A percentile compares a stretch with the other conserved stretches of the same genome.
phyloP scores from a whole-genome alignment of 2,797 vertebrate species.

The Sebastes trivittatus region DNA sequence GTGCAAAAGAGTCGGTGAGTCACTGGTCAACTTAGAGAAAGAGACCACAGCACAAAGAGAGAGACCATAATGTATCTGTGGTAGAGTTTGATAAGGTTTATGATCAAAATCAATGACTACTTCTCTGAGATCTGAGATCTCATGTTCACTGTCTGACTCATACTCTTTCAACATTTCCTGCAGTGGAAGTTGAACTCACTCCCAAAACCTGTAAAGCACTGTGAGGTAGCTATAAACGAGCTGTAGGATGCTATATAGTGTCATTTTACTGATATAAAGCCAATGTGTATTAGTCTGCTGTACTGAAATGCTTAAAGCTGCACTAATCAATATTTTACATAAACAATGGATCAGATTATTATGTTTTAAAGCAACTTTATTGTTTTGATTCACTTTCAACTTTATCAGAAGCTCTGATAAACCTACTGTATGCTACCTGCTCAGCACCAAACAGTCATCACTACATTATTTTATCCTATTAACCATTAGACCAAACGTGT shows the following conservation, averaged over 20 bases:
- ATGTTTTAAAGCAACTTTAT: not conserved
- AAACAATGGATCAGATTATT: not conserved
- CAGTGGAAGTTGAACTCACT: not conserved
- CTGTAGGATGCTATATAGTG: not conserved
- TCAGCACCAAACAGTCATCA: not conserved
- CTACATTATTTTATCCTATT: no score
- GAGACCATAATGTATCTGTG: not conserved
- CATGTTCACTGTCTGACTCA: conserved; percentile 8
- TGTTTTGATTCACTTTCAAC: not conserved
- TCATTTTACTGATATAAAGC: not conserved
- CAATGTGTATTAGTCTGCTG: not conserved
- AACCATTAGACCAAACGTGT: accelerated
- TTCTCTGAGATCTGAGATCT: conserved; percentile 4
- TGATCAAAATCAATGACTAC: conserved; percentile 1
- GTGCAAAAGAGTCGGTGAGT: conserved; percentile 40
- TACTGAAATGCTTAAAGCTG: not conserved
- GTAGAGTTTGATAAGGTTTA: not conserved
- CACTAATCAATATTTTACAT: not conserved
- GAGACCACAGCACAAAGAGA: not conserved
- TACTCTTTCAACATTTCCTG: not conserved
- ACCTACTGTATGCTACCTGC: no score
- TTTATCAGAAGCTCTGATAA: not conserved
- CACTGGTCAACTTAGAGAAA: conserved; percentile 22
- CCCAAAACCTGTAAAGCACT: not conserved
- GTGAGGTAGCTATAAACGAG: not conserved